Conservation (phyloP, 2,888 invertebrate genomes). For the Caenorhabditis becei region DNA sequence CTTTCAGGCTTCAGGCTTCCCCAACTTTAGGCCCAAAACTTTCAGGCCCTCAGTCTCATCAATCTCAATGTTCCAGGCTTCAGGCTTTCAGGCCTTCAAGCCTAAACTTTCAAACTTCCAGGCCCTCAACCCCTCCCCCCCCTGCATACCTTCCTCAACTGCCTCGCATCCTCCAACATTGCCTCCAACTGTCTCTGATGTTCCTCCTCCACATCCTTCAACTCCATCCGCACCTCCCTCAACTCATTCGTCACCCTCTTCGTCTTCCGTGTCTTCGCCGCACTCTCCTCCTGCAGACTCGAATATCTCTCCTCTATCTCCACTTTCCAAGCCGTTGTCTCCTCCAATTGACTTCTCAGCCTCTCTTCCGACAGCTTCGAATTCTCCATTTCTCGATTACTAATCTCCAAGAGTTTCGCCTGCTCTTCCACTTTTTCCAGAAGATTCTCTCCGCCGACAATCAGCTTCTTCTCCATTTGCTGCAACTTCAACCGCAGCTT, state of each 20-base stretch:
- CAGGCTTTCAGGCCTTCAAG: too few relatives aligned
- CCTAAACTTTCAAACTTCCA: too few relatives aligned
- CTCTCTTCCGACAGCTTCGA: slow-evolving; percentile 62
- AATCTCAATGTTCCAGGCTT: too few relatives aligned
- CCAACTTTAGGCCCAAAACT: too few relatives aligned
- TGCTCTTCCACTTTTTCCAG: slow-evolving; percentile 89
- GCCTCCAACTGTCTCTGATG: slow-evolving; percentile 98
- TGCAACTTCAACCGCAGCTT: slow-evolving; percentile 90
- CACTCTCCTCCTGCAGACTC: slow-evolving; percentile 94
- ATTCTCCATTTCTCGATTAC: slow-evolving; percentile 72
- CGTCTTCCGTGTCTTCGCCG: slow-evolving; percentile 93
- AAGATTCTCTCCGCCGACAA: slow-evolving; percentile 97
- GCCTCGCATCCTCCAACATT: slow-evolving; percentile 92
- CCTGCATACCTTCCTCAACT: slow-evolving; percentile 86
- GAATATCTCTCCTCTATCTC: slow-evolving; percentile 86
- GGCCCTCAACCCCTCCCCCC: too few relatives aligned
- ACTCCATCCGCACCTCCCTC: slow-evolving; percentile 65
- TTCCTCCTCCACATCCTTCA: slow-evolving; percentile 88
- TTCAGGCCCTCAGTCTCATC: too few relatives aligned
- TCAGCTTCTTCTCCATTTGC: slow-evolving; percentile 93
- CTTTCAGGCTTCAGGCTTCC: too few relatives aligned
- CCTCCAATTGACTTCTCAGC: slow-evolving; percentile 61
- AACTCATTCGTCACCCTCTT: slow-evolving; percentile 83
- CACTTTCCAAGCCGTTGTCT: slow-evolving; percentile 60
- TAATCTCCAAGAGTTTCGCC: slow-evolving; percentile 68